phyloP scores from a whole-genome alignment of 2,797 vertebrate genomes.

The Ctenopoma multispine region DNA sequence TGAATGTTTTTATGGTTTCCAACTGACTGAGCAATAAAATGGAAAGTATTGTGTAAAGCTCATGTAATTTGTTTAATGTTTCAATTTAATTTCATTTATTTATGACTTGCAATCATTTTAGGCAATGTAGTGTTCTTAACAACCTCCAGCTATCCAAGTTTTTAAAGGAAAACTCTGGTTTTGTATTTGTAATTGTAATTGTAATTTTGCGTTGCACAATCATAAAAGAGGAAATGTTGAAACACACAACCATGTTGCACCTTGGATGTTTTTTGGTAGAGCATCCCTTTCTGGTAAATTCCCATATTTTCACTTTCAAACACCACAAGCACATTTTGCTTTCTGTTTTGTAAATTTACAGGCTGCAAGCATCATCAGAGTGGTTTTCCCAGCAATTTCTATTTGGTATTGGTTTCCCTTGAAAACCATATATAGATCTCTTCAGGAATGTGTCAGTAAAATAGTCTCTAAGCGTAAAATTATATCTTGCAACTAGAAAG shows the following conservation, averaged over 20 bases:
- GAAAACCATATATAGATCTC: background rate
- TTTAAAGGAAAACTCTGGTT: background rate
- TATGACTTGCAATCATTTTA: too few relatives aligned
- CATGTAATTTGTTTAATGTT: background rate
- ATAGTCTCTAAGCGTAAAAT: background rate
- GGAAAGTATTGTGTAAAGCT: background rate
- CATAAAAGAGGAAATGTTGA: too few relatives aligned
- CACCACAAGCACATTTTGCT: slow-evolving; percentile 15
- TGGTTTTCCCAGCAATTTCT: background rate
- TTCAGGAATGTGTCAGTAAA: background rate
- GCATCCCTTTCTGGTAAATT: slow-evolving; percentile 10
- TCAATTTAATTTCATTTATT: background rate
- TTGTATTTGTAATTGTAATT: too few relatives aligned
- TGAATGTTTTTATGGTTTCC: background rate
- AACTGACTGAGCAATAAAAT: background rate
- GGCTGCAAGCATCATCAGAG: slow-evolving; percentile 8
- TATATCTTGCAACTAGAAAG: background rate
- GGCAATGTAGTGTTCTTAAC: background rate
- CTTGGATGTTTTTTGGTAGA: background rate
- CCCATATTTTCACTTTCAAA: slow-evolving; percentile 13
- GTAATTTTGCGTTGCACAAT: background rate
- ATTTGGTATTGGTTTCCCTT: background rate
- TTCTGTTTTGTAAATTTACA: slow-evolving; percentile 6
- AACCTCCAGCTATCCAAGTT: background rate
- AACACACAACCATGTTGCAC: too few relatives aligned